These are phyloP conservation scores for Eremophila alpestris DNA, from an alignment of 2,797 vertebrate genomes.

Conservation along the genomic window DNA sequence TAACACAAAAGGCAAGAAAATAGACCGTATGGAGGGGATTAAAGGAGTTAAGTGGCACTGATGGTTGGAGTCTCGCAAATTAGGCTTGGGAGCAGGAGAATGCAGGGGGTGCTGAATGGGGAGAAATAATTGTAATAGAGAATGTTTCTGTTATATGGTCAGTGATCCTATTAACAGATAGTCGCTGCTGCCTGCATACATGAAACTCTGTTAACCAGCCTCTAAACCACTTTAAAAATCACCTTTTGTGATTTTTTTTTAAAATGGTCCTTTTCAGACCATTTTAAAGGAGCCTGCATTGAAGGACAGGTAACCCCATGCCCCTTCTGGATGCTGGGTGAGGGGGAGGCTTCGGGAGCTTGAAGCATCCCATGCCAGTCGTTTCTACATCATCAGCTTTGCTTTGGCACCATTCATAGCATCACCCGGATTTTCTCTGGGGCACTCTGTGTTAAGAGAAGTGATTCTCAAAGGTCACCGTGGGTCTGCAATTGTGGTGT, in stretches of 20 bases:
- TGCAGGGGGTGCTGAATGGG: neutral
- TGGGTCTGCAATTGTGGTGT: neutral
- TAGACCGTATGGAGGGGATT: conserved; percentile 19
- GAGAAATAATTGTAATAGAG: neutral
- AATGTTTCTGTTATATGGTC: neutral
- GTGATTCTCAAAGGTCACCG: neutral
- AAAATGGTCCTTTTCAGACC: neutral
- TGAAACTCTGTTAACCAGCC: neutral
- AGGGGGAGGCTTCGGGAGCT: neutral
- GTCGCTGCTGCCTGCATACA: neutral
- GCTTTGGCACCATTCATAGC: neutral
- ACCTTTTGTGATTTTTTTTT: neutral
- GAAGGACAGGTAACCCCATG: neutral
- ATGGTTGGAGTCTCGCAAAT: neutral
- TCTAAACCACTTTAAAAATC: neutral
- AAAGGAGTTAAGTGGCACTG: conserved; percentile 21
- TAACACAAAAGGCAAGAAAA: conserved; percentile 45
- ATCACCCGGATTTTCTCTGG: neutral
- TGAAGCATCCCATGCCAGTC: neutral
- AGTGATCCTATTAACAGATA: neutral
- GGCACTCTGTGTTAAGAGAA: neutral
- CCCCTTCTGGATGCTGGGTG: neutral
- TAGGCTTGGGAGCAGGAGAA: neutral
- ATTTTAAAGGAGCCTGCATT: neutral
- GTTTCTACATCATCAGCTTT: neutral